phyloP scores from a whole-genome alignment of 2,888 invertebrate species.

The Parapristionchus giblindavisi region DNA sequence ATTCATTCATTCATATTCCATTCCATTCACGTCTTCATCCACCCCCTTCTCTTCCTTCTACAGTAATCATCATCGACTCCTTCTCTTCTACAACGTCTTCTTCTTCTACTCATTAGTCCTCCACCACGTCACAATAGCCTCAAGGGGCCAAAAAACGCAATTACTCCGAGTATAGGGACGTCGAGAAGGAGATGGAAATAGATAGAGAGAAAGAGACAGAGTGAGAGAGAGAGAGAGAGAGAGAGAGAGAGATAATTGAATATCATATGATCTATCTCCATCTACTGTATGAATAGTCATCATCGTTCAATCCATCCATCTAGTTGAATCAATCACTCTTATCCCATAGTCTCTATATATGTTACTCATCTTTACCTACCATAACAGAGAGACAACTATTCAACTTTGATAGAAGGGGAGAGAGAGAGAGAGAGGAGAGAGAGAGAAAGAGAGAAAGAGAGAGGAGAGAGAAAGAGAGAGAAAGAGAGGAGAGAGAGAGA shows the following conservation, averaged over 20 bases:
- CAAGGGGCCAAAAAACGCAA: slow-evolving; percentile 34
- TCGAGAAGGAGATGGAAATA: not conserved
- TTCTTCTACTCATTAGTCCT: not conserved
- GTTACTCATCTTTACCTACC: no score
- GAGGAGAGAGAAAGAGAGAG: not conserved
- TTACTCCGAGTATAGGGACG: slow-evolving; percentile 7
- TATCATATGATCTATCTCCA: no score
- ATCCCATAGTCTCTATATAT: no score
- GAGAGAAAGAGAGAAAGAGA: slow-evolving; percentile 8
- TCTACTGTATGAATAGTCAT: no score
- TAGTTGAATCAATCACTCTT: no score
- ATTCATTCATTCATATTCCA: not conserved
- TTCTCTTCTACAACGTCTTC: not conserved
- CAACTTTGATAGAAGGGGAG: not conserved
- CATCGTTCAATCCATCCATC: no score
- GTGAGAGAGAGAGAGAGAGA: slow-evolving; percentile 3
- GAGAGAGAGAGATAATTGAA: slow-evolving; percentile 10
- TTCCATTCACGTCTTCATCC: not conserved
- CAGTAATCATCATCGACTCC: not conserved
- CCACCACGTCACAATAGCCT: slow-evolving; percentile 15
- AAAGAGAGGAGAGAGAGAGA: not conserved
- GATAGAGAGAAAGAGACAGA: slow-evolving; percentile 11
- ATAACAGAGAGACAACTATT: no score
- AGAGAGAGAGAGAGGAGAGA: not conserved
- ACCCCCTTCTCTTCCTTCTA: no score